Base-by-base conservation (phyloP, 2,797 vertebrate species). In the Natrix natrix region DNA sequence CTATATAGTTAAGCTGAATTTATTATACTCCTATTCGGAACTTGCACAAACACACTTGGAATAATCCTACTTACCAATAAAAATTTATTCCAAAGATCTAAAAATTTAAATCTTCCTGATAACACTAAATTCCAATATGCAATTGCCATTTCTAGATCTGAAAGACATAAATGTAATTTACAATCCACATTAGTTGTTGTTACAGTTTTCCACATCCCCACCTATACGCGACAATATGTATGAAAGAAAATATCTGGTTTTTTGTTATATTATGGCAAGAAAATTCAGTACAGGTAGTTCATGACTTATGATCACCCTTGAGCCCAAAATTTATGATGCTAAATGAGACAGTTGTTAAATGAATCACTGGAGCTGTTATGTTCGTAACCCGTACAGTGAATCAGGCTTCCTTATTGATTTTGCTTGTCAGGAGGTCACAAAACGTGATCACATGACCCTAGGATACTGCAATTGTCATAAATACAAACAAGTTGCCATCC, bases 121-220 rank as follows among this genome's bases (percentile, higher is more conserved):
- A 99, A 98, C 93, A 99, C 98, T 97, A 99, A 98, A 97, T 99
- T 99, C 99, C 99, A 99, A 96, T 99, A 99, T n/a, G 99, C 99
- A 94, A 99, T 98, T 0, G 99, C 99, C 99, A 99, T 99, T 97
- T 99, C 99, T 97, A 99, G 97, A 98, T 99, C 99, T 99, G 97
- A 93, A 96, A 97, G 89, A 97, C 88, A 96, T 54, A 97, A 96
- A 86, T 1, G 86, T 1, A 88, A 59, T 16, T 93, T 37, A 4
- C 17, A 93, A 91, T 74, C 20, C 28, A 16, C 0, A 2, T 20
- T 48, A 66, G 54, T 87, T 0, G 16, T 74, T 83, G 24, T 48
- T 48, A 69, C 13, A 83, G 20, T 83, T 83, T 48, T 48, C 37
- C 1, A 83, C 2, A 48, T 83, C 78, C 74, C 43, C 37, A 83